Conservation (phyloP, 2,888 invertebrate species). For the Metopia argyrocephala region DNA sequence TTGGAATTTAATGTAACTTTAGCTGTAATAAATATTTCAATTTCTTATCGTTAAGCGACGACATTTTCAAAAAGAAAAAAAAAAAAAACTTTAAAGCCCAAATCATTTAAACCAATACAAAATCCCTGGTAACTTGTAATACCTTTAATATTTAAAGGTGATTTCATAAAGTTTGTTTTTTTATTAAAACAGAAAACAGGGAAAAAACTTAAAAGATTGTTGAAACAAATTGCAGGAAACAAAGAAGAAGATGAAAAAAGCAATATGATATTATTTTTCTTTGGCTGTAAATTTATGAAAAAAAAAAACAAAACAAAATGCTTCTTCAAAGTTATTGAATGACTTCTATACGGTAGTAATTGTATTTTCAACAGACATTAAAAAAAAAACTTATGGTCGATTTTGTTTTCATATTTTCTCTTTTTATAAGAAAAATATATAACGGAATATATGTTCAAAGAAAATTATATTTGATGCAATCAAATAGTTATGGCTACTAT, state of each 20-base stretch:
- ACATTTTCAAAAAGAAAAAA: slow-evolving; percentile 47
- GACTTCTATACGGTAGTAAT: slow-evolving; percentile 54
- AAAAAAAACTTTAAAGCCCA: not conserved
- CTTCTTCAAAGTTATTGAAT: too few species aligned
- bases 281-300: not conserved
- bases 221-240: not conserved
- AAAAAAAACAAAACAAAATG: too few species aligned
- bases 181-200: not conserved
- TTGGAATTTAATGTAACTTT: slow-evolving; percentile 62
- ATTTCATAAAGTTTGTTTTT: not conserved
- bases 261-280: slow-evolving; percentile 13
- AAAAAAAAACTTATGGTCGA: slow-evolving; percentile 44
- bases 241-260: slow-evolving; percentile 2
- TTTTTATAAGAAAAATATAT: not conserved
- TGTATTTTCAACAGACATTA: slow-evolving; percentile 59
- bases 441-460: slow-evolving; percentile 22
- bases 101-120: not conserved
- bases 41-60: slow-evolving; percentile 61
- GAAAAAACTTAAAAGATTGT: slow-evolving; percentile 19
- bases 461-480: too few species aligned
- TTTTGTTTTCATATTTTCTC: slow-evolving; percentile 24
- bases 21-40: slow-evolving; percentile 64
- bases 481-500: too few species aligned
- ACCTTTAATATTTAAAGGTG: not conserved
- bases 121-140: not conserved